phyloP scores from a whole-genome alignment of 1,140 invertebrate species.

The Akabosia matsudoensis region DNA sequence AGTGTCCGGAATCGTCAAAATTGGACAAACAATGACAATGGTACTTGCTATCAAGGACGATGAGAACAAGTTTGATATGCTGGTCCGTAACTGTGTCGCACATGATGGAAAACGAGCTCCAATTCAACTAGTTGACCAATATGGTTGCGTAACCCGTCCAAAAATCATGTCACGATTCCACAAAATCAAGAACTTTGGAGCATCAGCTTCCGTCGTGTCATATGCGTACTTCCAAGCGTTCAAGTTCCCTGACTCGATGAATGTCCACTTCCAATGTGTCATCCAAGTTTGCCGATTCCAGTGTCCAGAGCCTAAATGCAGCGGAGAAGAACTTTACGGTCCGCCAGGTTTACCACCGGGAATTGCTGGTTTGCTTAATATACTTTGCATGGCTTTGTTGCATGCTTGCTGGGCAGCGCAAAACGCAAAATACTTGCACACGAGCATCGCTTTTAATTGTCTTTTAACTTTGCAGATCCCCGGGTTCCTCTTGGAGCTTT shows the following conservation, averaged over 20 bases:
- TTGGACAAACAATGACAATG: conserved; percentile 95
- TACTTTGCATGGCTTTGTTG: conserved; percentile 1
- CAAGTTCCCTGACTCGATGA: conserved; percentile 96
- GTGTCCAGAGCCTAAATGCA: conserved; percentile 86
- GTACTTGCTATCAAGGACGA: conserved; percentile 91
- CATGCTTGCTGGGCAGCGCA: background rate
- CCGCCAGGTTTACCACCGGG: conserved; percentile 54
- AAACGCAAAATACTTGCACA: no score
- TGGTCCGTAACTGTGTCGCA: conserved; percentile 88
- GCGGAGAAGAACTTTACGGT: conserved; percentile 66
- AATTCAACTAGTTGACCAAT: conserved; percentile 86
- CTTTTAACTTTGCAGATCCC: conserved; percentile 63
- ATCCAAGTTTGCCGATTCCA: conserved; percentile 92
- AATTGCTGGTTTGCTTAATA: conserved; percentile 6
- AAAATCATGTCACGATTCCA: conserved; percentile 92
- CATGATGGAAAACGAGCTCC: conserved; percentile 88
- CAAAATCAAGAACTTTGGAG: conserved; percentile 93
- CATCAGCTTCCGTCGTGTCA: conserved; percentile 85
- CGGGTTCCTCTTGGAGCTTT: conserved; percentile 73
- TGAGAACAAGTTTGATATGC: conserved; percentile 92
- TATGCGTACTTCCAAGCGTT: conserved; percentile 95
- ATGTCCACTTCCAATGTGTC: conserved; percentile 94
- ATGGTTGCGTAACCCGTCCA: conserved; percentile 84
- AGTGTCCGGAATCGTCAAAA: conserved; percentile 90
- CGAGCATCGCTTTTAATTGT: background rate